A percentile compares a stretch with the other conserved stretches of the same genome.
Conservation (phyloP, 2,797 vertebrate species). For the Nannoperca australis region DNA sequence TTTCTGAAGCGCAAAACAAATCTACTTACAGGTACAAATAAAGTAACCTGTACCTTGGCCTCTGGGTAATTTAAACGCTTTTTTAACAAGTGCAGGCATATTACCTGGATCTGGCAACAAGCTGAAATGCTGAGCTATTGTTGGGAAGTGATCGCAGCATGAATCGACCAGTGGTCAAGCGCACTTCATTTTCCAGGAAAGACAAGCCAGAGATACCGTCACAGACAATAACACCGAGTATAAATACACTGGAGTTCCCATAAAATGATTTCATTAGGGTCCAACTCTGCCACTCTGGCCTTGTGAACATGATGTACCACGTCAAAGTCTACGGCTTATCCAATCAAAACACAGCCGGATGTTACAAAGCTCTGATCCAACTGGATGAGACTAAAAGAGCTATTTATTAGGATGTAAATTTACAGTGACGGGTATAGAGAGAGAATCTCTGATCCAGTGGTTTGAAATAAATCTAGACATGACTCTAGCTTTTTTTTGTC, state of each 20-base stretch:
- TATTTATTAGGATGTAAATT: conserved; percentile 30
- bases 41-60: too few species aligned
- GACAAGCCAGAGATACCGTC: conserved; percentile 56
- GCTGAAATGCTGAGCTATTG: neutral
- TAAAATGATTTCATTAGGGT: conserved; percentile 69
- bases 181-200: conserved; percentile 51
- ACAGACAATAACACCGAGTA: conserved; percentile 65
- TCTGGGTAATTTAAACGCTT: too few species aligned
- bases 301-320: conserved; percentile 63
- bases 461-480: conserved; percentile 11
- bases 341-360: conserved; percentile 80
- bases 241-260: conserved; percentile 66
- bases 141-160: conserved; percentile 20
- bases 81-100: neutral
- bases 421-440: neutral
- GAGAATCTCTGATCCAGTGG: neutral
- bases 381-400: conserved; percentile 34
- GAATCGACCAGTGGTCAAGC: conserved; percentile 24
- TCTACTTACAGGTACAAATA: too few species aligned
- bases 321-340: conserved; percentile 52
- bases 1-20: too few species aligned
- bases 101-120: conserved; percentile 12
- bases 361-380: conserved; percentile 51
- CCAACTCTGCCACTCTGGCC: conserved; percentile 33
- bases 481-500: neutral